phyloP scores from a whole-genome alignment of 2,113 vertebrate species.

The Antidorcas marsupialis region DNA sequence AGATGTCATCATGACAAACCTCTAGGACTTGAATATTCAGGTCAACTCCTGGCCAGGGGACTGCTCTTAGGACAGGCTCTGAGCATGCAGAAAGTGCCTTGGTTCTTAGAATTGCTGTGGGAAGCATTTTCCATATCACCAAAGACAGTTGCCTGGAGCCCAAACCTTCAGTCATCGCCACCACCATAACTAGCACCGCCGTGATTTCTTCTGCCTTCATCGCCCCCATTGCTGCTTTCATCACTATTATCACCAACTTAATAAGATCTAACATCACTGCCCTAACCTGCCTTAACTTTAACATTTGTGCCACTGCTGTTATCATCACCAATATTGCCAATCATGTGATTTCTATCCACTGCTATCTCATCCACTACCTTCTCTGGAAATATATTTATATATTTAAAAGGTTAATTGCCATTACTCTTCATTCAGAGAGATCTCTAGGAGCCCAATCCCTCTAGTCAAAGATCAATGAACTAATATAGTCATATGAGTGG shows the following conservation, averaged over 20 bases:
- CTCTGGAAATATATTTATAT: constrained; percentile 10
- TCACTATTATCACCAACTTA: not conserved
- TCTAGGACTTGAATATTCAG: not conserved
- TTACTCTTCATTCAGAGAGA: not conserved
- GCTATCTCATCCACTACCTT: not conserved
- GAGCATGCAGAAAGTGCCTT: not conserved
- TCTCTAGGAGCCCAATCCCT: not conserved
- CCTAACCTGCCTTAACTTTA: not conserved
- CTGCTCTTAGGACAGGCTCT: not conserved
- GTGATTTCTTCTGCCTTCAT: not conserved
- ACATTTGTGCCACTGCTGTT: not conserved
- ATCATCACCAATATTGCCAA: not conserved
- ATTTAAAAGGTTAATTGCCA: not conserved
- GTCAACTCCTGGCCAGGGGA: not conserved
- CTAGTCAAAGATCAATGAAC: not conserved
- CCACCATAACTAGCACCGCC: not conserved
- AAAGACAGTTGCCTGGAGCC: not conserved
- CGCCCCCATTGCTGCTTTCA: not conserved
- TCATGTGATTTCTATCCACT: not conserved
- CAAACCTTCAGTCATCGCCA: not conserved
- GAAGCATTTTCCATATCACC: not conserved
- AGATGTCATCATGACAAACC: not conserved
- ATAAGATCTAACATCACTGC: not conserved
- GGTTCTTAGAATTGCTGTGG: not conserved
- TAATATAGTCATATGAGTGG: not conserved